phyloP scores from a whole-genome alignment of 2,797 vertebrate species.

The Propithecus perrieri region DNA sequence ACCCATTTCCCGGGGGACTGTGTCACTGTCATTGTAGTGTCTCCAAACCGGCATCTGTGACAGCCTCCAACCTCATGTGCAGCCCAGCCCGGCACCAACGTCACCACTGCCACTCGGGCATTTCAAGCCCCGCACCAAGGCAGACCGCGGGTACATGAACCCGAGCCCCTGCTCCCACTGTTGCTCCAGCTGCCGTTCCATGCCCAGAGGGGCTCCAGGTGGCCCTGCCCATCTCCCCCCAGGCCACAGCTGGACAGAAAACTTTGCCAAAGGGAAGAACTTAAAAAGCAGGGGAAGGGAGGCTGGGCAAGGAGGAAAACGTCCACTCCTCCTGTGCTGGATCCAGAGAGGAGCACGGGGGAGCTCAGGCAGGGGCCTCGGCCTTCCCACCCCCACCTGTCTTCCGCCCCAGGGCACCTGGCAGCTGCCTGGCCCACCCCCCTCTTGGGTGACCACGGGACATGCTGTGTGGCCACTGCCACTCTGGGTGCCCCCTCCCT shows the following conservation, averaged over 20 bases:
- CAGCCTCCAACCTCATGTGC: fast-evolving
- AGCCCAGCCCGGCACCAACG: no score
- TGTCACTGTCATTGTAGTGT: fast-evolving
- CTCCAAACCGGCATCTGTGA: background rate
- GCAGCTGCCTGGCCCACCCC: conserved; percentile 82
- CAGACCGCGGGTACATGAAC: fast-evolving
- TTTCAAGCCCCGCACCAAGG: background rate
- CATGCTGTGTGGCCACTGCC: conserved; percentile 63
- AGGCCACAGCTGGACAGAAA: conserved; percentile 51
- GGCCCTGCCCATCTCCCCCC: conserved; percentile 59
- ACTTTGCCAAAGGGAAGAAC: conserved; percentile 77
- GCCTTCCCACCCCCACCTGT: background rate
- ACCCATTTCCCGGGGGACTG: background rate
- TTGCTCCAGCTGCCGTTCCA: conserved; percentile 76
- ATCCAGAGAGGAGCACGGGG: background rate
- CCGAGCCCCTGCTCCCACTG: conserved; percentile 64
- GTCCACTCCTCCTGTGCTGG: conserved; percentile 14
- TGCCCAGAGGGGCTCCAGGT: conserved; percentile 79
- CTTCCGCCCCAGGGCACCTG: conserved; percentile 17
- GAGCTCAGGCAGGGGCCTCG: background rate
- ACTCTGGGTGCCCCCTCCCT: background rate
- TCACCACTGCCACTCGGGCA: background rate
- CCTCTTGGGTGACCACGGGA: conserved; percentile 81
- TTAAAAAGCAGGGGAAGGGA: conserved; percentile 10
- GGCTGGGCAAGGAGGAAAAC: conserved; percentile 25